Evolutionary conservation across 2,797 vertebrate genomes (phyloP), one percentile per base, ranked within the genome.

Genomic region (Peromyscus melanophrys): DNA sequence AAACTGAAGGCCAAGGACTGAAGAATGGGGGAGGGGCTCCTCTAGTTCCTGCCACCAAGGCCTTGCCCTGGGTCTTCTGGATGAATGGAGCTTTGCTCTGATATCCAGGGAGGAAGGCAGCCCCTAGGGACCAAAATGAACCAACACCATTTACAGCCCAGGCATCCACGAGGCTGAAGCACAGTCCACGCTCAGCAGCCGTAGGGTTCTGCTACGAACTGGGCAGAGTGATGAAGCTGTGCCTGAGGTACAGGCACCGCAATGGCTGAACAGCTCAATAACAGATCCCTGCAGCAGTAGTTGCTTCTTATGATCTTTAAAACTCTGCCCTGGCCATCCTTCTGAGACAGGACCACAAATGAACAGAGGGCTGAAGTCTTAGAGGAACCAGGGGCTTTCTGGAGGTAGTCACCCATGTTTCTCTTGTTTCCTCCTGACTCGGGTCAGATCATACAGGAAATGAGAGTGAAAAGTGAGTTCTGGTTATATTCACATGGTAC

Each of bases 1-100:
- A 89, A 59, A 91, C 49, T 40, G 43, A 92, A 95, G 59, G 89
- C 78, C 73, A 63, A 57, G 43, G 37, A 34, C 69, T 90, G 13
- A 1, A 92, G 88, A 80, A 19, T 76, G 40, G 19, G 27, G 49
- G 19, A 16, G 67, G 85, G 25, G 46, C 7, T 10, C 71, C 75
- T 65, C 2, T 0, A 16, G n/a, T 82, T 95, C 65, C 43, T 71
- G n/a, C 84, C 52, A 23, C 4, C n/a, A 23, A 43, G 59, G 31
- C 65, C 8, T 71, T 11, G 25, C 61, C 61, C 69, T 29, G 29
- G 43, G 52, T 13, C 52, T 94, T 63, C 25, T 10, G 31, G 49
- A 77, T 37, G 37, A 65, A 31, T 4, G 3, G 46, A 17, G 67
- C 49, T 92, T 73, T 46, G 49, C 57, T 87, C 87, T 23, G 4